phyloP scores from a whole-genome alignment of 2,113 vertebrate genomes.

The Gymnobelideus leadbeateri region DNA sequence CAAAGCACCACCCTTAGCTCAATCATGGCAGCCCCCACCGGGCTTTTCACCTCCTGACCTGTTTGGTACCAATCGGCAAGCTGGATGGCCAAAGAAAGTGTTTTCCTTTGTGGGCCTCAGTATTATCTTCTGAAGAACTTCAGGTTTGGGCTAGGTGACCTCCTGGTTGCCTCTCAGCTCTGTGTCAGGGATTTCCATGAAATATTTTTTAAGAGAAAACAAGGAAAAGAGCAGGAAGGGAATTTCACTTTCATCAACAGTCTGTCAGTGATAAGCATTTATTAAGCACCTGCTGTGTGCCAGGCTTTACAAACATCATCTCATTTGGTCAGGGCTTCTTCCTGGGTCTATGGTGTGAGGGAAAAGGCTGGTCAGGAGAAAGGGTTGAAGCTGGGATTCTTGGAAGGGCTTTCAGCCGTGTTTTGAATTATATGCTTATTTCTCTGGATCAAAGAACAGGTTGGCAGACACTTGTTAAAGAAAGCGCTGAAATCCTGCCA shows the following conservation, averaged over 20 bases:
- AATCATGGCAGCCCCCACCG: background rate
- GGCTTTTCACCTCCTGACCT: background rate
- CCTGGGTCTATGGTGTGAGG: conserved; percentile 71
- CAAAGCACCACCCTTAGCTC: background rate
- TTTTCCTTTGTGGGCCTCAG: background rate
- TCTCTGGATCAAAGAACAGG: conserved; percentile 85
- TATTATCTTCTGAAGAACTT: no score
- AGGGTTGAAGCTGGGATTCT: conserved; percentile 82
- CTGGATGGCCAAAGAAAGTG: background rate
- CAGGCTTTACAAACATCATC: background rate
- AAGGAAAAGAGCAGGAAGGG: background rate
- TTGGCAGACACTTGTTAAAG: conserved; percentile 86
- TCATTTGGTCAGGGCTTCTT: background rate
- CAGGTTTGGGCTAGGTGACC: background rate
- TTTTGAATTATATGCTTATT: conserved; percentile 85
- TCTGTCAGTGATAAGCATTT: background rate
- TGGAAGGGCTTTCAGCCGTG: conserved; percentile 84
- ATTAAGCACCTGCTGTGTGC: background rate
- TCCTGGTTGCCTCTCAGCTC: background rate
- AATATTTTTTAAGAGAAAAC: background rate
- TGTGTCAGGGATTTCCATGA: background rate
- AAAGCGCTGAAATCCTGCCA: conserved; percentile 83
- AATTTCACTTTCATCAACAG: background rate
- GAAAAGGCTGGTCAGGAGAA: conserved; percentile 74
- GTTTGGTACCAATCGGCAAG: background rate